A percentile compares a stretch with the other conserved stretches of the same genome.
phyloP scores from a whole-genome alignment of 1,140 invertebrate species.

The Drosophila dunni region DNA sequence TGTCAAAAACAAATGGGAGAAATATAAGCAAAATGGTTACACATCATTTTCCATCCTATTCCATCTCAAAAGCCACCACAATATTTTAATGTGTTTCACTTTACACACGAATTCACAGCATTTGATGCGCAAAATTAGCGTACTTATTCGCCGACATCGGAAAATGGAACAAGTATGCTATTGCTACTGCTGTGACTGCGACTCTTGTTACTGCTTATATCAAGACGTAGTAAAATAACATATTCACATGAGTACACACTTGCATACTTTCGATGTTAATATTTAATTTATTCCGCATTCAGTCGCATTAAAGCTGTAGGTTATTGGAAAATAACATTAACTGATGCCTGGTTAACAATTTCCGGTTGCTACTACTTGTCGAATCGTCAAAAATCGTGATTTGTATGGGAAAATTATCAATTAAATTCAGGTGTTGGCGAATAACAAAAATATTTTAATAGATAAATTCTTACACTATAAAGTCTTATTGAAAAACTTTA shows the following conservation, averaged over 20 bases:
- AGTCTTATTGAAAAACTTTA: no score
- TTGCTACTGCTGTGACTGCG: background rate
- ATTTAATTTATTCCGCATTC: slow-evolving; percentile 39
- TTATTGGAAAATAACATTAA: no score
- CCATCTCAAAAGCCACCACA: background rate
- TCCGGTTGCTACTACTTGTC: no score
- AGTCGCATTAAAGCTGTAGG: slow-evolving; percentile 5
- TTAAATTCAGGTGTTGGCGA: no score
- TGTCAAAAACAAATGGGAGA: slow-evolving; percentile 39
- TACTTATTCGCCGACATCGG: slow-evolving; percentile 49
- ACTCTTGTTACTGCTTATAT: slow-evolving; percentile 17
- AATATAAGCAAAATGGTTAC: slow-evolving; percentile 61
- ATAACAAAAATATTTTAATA: no score
- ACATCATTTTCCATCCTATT: background rate
- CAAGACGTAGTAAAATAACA: slow-evolving; percentile 41
- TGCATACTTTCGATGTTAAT: slow-evolving; percentile 55
- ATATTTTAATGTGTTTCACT: slow-evolving; percentile 49
- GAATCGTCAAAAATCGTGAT: no score
- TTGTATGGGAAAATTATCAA: no score
- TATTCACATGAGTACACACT: slow-evolving; percentile 16
- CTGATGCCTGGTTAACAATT: no score
- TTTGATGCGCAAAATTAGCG: slow-evolving; percentile 70
- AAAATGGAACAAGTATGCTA: slow-evolving; percentile 22
- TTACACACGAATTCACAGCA: slow-evolving; percentile 68
- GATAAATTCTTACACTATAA: no score